Percentiles rank a stretch among this genome's conserved stretches.
phyloP scores from a whole-genome alignment of 2,888 invertebrate species.

The Stenurella melanura region DNA sequence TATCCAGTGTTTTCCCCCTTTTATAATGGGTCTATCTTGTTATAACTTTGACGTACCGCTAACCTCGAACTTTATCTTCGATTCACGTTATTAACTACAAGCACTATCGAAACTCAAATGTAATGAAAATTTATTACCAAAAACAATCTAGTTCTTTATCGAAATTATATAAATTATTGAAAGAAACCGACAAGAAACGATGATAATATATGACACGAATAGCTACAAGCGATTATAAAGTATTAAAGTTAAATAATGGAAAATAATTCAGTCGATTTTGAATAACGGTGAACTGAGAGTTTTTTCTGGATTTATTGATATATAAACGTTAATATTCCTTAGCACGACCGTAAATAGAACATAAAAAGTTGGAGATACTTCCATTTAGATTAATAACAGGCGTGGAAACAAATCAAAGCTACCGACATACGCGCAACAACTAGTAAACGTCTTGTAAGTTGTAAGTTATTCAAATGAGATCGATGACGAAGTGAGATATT shows the following conservation, averaged over 20 bases:
- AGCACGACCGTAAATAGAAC: constrained; percentile 16
- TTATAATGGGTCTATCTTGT: too few relatives aligned
- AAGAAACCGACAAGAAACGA: background rate
- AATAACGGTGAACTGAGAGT: constrained; percentile 1
- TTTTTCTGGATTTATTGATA: background rate
- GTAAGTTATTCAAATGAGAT: constrained; percentile 28
- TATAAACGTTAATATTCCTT: background rate
- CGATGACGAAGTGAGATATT: constrained; percentile 33
- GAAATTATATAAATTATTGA: background rate
- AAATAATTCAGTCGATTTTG: background rate
- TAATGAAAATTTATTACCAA: constrained; percentile 1
- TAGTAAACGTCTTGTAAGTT: constrained; percentile 24
- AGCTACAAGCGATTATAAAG: background rate
- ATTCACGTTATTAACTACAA: background rate
- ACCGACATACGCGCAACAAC: constrained; percentile 26
- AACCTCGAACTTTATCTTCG: background rate
- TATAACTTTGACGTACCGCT: too few relatives aligned
- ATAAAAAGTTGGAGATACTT: constrained; percentile 26
- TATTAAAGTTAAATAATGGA: background rate
- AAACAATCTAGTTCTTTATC: background rate
- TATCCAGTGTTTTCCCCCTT: too few relatives aligned
- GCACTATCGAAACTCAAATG: background rate
- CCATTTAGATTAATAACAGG: constrained; percentile 12
- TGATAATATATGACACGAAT: background rate
- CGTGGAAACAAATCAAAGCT: constrained; percentile 19